These are phyloP conservation scores for Sitta europaea DNA, from an alignment of 2,113 vertebrate species.

Conservation along the genomic window DNA sequence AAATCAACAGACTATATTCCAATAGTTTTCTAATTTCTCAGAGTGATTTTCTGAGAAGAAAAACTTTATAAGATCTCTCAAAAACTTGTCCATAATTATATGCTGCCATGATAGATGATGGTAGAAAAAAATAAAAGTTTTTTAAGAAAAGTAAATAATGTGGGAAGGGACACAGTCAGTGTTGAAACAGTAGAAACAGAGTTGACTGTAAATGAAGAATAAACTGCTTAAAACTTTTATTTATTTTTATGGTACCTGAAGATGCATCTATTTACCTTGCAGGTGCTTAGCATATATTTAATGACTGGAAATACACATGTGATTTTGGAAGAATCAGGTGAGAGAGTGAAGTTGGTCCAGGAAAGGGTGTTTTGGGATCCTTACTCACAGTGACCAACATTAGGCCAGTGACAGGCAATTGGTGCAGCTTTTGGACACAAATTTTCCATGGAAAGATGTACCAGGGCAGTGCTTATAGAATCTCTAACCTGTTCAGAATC, in stretches of 20 bases:
- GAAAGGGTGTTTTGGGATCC: background rate
- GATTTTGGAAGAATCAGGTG: background rate
- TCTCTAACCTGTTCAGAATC: background rate
- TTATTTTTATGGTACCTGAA: background rate
- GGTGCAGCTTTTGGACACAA: background rate
- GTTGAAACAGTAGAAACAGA: background rate
- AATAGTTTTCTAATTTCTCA: background rate
- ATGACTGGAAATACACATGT: background rate
- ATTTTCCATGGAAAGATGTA: background rate
- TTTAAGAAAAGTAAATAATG: background rate
- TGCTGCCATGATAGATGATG: background rate
- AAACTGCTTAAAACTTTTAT: background rate
- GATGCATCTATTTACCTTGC: background rate
- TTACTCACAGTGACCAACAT: fast-evolving
- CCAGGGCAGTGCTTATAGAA: fast-evolving
- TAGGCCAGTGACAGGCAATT: background rate
- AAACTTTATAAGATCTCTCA: background rate
- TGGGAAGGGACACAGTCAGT: background rate
- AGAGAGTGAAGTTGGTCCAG: background rate
- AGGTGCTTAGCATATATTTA: background rate
- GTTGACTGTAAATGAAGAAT: background rate
- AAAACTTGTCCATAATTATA: background rate
- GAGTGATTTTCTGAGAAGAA: background rate
- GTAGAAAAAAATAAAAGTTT: background rate
- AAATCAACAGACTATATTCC: background rate